Evolutionary conservation across 2,888 invertebrate genomes (phyloP), one percentile per base, ranked within the genome.

Genomic region (Aphidius colemani): DNA sequence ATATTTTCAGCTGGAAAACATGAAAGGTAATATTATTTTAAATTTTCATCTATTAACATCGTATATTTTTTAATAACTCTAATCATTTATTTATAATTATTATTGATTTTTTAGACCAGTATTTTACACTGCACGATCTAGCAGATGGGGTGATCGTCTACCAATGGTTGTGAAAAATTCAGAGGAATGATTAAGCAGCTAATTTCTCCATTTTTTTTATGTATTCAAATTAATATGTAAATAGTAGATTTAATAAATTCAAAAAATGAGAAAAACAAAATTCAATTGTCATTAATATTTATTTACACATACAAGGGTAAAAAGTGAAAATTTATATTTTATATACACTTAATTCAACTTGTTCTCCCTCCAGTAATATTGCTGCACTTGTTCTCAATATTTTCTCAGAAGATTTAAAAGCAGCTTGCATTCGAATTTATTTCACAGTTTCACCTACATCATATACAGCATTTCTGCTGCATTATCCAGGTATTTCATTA

Each of bases 141-240:
- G 89, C 70, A 85, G 86, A 70, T 94, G 93, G 93, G 94, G 95
- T 6, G 95, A 95, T 81, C 82, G 88, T 49, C 82, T 95, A 67
- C 95, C 95, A 39, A 83, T 91, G 40, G 84, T 86, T 74, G 69
- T 85, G 66, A 67, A 62, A 53, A 65, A 64, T 50, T 59, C 63
- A 64, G 59, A 63, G 7, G 63, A 68, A 49, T 64, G 63, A 46
- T 57, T 40, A 62, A 11, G 9, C 41, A 49, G 51, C 51, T 57
- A 41, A 56, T 59, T 30, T 44, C 18, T 55, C 18, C 9, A 44
- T 61, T 6, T 40, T 62, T 13, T 41, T 45, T 51, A 39, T 8
- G 40, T 46, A 5, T 3, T 30, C 30, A 30, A 30, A 30, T 30
- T 30, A 30, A 30, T 30, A 5, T 30, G 30, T 30, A 30, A 30